phyloP scores from a whole-genome alignment of 1,140 invertebrate species.

The Agrypnia vestita region DNA sequence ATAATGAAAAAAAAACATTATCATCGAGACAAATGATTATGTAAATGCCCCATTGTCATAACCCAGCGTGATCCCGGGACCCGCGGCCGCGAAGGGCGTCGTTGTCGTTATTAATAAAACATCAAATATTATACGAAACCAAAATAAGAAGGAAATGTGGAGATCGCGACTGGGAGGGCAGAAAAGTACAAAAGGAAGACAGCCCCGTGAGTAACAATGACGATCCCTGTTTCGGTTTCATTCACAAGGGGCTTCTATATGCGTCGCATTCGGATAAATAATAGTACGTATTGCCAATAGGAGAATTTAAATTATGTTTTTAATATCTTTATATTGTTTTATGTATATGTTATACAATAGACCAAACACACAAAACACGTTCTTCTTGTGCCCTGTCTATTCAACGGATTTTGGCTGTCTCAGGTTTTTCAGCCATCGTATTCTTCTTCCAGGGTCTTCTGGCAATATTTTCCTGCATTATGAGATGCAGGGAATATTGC shows the following conservation, averaged over 20 bases:
- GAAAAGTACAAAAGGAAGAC: not conserved
- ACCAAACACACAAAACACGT: no score
- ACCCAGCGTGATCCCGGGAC: constrained; percentile 46
- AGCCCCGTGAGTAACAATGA: not conserved
- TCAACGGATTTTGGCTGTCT: no score
- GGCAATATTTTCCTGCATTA: no score
- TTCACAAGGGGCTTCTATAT: not conserved
- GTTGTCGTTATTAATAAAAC: constrained; percentile 26
- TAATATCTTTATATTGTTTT: no score
- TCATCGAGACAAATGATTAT: constrained; percentile 61
- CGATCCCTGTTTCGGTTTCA: not conserved
- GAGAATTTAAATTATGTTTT: no score
- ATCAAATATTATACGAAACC: not conserved
- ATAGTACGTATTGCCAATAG: no score
- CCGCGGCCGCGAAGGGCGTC: constrained; percentile 20
- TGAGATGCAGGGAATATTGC: no score
- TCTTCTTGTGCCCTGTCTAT: no score
- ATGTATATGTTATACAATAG: no score
- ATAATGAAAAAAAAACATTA: constrained; percentile 27
- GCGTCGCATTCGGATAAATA: no score
- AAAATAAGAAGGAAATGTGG: constrained; percentile 15
- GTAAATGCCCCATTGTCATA: constrained; percentile 58
- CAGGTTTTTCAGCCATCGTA: no score
- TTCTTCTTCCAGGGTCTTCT: no score
- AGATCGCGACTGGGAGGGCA: constrained; percentile 8